Conservation (phyloP, 2,113 vertebrate genomes). For the Istiophorus platypterus region DNA sequence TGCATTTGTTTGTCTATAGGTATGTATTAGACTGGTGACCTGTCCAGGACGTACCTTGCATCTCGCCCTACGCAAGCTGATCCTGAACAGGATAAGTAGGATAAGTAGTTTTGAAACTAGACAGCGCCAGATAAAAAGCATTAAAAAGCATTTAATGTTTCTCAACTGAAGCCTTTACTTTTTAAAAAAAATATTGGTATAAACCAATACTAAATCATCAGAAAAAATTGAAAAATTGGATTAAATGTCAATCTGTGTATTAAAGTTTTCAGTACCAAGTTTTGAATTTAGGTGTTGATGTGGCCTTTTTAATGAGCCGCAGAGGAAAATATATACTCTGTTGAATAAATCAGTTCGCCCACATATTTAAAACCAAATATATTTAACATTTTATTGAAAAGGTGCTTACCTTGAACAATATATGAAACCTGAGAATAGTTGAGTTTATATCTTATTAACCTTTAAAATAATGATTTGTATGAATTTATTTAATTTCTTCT, state of each 20-base stretch:
- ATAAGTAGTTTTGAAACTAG: neutral
- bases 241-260: neutral
- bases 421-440: neutral
- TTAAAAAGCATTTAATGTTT: neutral
- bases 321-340: neutral
- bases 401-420: neutral
- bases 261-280: neutral
- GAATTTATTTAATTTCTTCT: neutral
- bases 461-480: neutral
- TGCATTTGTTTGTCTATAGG: neutral
- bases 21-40: neutral
- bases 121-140: neutral
- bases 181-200: neutral
- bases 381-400: neutral
- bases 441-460: no score
- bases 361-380: neutral
- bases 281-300: no score
- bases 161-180: neutral
- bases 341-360: neutral
- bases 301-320: neutral
- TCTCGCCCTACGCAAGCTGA: neutral
- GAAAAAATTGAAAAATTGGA: neutral
- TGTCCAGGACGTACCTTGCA: neutral
- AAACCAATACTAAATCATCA: neutral
- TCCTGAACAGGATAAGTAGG: neutral